A percentile compares a stretch with the other conserved stretches of the same genome.
Conservation (phyloP, 2,797 vertebrate genomes). For the Naso thynnoides region DNA sequence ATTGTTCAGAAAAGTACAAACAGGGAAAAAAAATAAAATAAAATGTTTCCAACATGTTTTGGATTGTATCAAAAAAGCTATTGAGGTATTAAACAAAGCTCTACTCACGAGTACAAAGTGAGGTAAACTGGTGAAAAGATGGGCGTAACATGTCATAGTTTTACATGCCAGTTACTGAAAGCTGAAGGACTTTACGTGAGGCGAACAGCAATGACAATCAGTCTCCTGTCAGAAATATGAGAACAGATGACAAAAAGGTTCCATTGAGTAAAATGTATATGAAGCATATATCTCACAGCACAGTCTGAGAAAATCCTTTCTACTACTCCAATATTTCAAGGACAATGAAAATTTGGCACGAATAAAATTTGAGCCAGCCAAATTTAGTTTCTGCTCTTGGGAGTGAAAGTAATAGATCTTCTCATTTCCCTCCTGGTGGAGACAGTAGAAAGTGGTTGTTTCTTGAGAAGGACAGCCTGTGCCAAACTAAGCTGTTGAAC, state of each 20-base stretch:
- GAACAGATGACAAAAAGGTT: conserved; percentile 2
- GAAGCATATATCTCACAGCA: not conserved
- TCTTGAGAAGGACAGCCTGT: conserved; percentile 52
- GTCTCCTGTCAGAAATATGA: not conserved
- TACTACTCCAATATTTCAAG: conserved; percentile 47
- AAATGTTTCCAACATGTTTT: not conserved
- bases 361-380: conserved; percentile 35
- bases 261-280: not conserved
- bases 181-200: not conserved
- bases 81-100: not conserved
- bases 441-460: conserved; percentile 72
- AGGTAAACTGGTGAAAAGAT: not conserved
- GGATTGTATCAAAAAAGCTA: not conserved
- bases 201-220: not conserved
- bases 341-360: conserved; percentile 44
- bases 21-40: not conserved
- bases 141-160: not conserved
- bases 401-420: conserved; percentile 75
- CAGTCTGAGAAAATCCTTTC: conserved; percentile 28
- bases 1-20: not conserved
- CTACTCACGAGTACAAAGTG: not conserved
- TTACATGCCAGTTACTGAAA: not conserved
- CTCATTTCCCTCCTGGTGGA: conserved; percentile 57
- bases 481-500: conserved; percentile 74
- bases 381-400: conserved; percentile 56